A percentile compares a stretch with the other conserved stretches of the same genome.
Evolutionary conservation across 2,888 invertebrate genomes (phyloP).

Genomic region (Melinopterus prodromus): DNA sequence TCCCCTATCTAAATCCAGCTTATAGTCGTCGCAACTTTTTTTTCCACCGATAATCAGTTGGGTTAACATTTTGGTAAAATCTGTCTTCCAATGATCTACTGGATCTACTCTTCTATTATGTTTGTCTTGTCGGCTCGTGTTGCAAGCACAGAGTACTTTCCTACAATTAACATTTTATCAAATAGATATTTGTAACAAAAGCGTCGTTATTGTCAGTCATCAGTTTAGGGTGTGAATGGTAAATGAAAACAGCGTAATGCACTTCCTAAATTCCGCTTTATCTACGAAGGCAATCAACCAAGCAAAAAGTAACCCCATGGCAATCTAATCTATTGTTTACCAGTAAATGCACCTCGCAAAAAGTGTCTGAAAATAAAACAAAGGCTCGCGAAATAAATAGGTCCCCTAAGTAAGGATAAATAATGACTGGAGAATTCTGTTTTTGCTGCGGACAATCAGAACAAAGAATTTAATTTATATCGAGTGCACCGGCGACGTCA

Average conservation of each 20-base stretch:
- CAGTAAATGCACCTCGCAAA: background rate
- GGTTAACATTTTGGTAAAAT: too few species aligned
- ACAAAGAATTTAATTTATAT: conserved; percentile 33
- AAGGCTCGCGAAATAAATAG: conserved; percentile 29
- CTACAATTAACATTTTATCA: too few species aligned
- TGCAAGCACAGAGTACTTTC: too few species aligned
- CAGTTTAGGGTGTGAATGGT: too few species aligned
- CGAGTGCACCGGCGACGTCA: conserved; percentile 9
- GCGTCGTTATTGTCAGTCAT: too few species aligned
- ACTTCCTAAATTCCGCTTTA: background rate
- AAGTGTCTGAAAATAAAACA: conserved; percentile 4
- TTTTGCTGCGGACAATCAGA: conserved; percentile 14
- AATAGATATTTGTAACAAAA: too few species aligned
- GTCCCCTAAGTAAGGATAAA: conserved; percentile 30
- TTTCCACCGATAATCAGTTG: too few species aligned
- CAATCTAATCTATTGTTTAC: background rate
- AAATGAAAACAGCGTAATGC: background rate
- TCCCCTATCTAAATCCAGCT: too few species aligned
- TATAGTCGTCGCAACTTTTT: too few species aligned
- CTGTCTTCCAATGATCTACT: too few species aligned
- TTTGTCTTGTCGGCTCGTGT: too few species aligned
- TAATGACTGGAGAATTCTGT: conserved; percentile 25
- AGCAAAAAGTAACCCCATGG: background rate
- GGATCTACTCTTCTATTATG: too few species aligned
- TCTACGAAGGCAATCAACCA: background rate